These are phyloP conservation scores for Plectrocnemia conspersa DNA, from an alignment of 1,140 invertebrate genomes.

Conservation along the genomic window DNA sequence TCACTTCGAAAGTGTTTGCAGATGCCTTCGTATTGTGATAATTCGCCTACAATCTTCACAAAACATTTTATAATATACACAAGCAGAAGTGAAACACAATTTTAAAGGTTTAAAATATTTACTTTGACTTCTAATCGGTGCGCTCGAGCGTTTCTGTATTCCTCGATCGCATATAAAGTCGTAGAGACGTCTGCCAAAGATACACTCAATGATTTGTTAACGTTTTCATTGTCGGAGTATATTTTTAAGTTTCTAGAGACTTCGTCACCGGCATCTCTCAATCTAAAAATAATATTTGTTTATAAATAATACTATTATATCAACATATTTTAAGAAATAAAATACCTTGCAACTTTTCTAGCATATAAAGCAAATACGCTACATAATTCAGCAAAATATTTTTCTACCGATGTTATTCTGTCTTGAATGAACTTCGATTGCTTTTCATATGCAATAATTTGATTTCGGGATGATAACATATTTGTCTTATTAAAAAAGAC, in stretches of 20 bases:
- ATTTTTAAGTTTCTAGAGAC: conserved; percentile 59
- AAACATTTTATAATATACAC: background rate
- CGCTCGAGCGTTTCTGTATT: conserved; percentile 66
- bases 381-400: conserved; percentile 64
- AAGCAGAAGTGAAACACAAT: too few relatives aligned
- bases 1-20: conserved; percentile 70
- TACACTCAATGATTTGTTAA: conserved; percentile 61
- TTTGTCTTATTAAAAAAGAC: background rate
- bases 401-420: conserved; percentile 62
- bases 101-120: too few relatives aligned
- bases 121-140: conserved; percentile 65
- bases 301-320: background rate
- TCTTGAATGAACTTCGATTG: conserved; percentile 70
- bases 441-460: conserved; percentile 49
- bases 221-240: conserved; percentile 63
- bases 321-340: conserved; percentile 6
- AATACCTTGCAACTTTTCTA: conserved; percentile 66
- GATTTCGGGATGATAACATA: conserved; percentile 25
- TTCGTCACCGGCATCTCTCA: conserved; percentile 67
- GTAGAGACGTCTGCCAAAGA: conserved; percentile 61
- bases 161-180: conserved; percentile 61
- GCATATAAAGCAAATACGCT: conserved; percentile 61
- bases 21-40: conserved; percentile 65
- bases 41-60: conserved; percentile 53
- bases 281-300: conserved; percentile 43